A percentile compares a stretch with the other conserved stretches of the same genome.
These are phyloP conservation scores for Harpalus rubripes DNA, from an alignment of 2,888 invertebrate genomes.

Conservation along the genomic window DNA sequence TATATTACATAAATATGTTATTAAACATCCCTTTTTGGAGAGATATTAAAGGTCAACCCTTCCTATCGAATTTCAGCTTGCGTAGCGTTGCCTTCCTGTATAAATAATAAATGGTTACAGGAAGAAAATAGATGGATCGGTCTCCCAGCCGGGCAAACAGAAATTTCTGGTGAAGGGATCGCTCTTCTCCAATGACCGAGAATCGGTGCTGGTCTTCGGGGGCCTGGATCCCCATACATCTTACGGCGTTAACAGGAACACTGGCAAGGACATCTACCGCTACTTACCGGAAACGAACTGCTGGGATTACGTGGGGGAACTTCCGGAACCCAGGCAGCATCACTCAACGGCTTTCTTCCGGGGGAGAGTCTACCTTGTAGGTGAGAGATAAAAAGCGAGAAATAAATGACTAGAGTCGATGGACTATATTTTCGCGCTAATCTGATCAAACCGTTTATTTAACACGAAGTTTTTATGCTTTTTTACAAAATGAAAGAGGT, in stretches of 20 bases:
- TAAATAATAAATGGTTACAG: constrained; percentile 43
- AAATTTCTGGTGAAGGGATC: constrained; percentile 79
- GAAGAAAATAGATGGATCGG: constrained; percentile 30
- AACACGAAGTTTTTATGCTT: background rate
- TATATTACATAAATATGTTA: background rate
- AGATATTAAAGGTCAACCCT: background rate
- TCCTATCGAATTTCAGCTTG: background rate
- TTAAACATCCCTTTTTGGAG: background rate
- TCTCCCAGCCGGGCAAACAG: constrained; percentile 71
- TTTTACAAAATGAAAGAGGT: too few relatives aligned
- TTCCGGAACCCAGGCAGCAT: constrained; percentile 86
- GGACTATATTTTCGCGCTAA: background rate
- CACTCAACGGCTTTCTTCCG: constrained; percentile 83
- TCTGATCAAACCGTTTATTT: constrained; percentile 7
- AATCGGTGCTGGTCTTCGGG: constrained; percentile 84
- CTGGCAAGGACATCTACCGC: constrained; percentile 82
- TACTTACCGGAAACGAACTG: constrained; percentile 81
- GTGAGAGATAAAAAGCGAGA: constrained; percentile 74
- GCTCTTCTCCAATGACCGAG: constrained; percentile 80
- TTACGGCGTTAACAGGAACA: constrained; percentile 80
- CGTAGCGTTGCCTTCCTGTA: background rate
- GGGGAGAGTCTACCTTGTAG: constrained; percentile 84
- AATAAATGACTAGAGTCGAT: background rate
- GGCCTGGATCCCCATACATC: constrained; percentile 83
- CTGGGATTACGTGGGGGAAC: constrained; percentile 84